Evolutionary conservation across 2,797 vertebrate species (phyloP).

Genomic region (Sebastes melanostomus): DNA sequence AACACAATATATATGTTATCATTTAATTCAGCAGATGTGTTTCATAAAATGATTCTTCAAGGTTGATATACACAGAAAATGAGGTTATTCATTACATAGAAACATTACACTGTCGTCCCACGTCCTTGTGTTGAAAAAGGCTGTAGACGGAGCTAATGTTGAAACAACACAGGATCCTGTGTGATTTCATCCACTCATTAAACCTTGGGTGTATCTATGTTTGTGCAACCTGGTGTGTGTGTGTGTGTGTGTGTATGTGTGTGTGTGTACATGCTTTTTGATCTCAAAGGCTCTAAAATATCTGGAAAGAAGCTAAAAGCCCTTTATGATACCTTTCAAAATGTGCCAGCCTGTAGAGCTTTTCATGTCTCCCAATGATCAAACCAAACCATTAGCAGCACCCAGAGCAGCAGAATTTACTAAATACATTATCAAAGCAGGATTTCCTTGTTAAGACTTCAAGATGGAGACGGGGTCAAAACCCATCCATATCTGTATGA

Average conservation of each 20-base stretch:
- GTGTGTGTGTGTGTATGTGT: too few species aligned
- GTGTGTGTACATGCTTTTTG: neutral
- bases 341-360: neutral
- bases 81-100: neutral
- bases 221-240: neutral
- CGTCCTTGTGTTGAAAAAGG: neutral
- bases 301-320: neutral
- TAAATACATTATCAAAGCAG: neutral
- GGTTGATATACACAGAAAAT: neutral
- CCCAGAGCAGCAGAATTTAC: neutral
- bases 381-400: neutral
- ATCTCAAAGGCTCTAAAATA: neutral
- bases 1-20: neutral
- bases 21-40: constrained; percentile 39
- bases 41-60: constrained; percentile 18
- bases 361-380: neutral
- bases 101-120: neutral
- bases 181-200: neutral
- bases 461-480: neutral
- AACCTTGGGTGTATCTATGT: neutral
- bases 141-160: neutral
- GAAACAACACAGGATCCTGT: neutral
- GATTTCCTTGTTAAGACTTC: neutral
- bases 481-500: neutral
- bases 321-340: neutral